Conservation (phyloP, 92 coral and sea anemone genomes). For the Epizoanthus illoricatus region DNA sequence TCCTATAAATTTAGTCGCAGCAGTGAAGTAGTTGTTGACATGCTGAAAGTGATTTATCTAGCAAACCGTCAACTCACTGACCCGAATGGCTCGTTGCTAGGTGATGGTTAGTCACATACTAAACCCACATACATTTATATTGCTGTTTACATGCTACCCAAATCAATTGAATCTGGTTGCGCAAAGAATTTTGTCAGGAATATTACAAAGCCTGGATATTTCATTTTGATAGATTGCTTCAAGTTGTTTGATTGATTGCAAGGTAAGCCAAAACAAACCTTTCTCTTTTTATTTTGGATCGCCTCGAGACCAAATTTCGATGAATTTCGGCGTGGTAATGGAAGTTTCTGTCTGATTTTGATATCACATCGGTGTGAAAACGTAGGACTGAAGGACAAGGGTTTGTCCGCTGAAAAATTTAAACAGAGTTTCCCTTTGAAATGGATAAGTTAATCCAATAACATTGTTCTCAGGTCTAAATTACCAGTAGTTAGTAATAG, state of each 20-base stretch:
- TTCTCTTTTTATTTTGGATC: neutral
- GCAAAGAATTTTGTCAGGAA: neutral
- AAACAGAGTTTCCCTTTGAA: too few species aligned
- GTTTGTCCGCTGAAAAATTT: too few species aligned
- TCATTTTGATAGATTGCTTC: neutral
- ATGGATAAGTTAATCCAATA: too few species aligned
- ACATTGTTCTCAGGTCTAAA: too few species aligned
- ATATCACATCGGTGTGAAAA: too few species aligned
- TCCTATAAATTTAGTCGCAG: too few species aligned
- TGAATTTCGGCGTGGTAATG: too few species aligned
- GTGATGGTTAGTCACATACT: neutral
- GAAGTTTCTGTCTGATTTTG: too few species aligned
- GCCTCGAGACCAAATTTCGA: too few species aligned
- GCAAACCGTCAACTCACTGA: neutral
- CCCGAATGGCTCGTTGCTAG: neutral
- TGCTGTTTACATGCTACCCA: neutral
- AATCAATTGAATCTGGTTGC: neutral
- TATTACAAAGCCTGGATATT: neutral
- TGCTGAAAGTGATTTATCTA: neutral
- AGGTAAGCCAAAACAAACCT: neutral
- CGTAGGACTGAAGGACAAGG: too few species aligned
- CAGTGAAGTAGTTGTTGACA: neutral
- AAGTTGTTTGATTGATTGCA: neutral
- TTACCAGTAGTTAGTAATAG: too few species aligned
- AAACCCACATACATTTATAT: neutral